Percentiles rank a stretch among this genome's conserved stretches.
Conservation (phyloP, 2,113 vertebrate species). For the Gopherus evgoodei region DNA sequence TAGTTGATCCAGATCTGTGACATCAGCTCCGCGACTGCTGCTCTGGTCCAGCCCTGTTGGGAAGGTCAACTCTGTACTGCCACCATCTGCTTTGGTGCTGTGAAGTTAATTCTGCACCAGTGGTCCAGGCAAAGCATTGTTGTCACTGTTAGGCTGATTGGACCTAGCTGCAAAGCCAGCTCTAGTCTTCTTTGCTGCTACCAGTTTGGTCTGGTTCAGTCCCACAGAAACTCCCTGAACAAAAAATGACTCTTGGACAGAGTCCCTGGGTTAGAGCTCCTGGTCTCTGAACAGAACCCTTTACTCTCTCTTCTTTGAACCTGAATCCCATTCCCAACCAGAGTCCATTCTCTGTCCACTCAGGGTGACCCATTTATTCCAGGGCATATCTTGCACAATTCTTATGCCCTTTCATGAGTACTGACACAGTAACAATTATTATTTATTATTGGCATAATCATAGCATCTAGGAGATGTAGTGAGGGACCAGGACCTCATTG, state of each 20-base stretch:
- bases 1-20: accelerated
- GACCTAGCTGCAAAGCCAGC: background rate
- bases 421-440: background rate
- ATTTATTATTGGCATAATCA: background rate
- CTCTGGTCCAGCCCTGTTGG: background rate
- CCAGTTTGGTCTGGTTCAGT: background rate
- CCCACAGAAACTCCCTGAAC: accelerated
- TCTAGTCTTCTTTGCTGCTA: background rate
- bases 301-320: background rate
- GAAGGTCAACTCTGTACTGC: background rate
- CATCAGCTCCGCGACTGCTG: background rate
- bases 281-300: background rate
- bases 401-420: background rate
- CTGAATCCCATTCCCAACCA: background rate
- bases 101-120: background rate
- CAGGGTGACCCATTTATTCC: background rate
- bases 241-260: background rate
- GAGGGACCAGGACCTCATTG: no score
- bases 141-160: background rate
- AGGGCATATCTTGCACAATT: background rate
- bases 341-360: background rate
- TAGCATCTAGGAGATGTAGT: no score
- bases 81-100: background rate
- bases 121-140: background rate
- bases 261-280: background rate